Evolutionary conservation across 2,113 vertebrate species (phyloP).

Genomic region (Colaptes auratus): DNA sequence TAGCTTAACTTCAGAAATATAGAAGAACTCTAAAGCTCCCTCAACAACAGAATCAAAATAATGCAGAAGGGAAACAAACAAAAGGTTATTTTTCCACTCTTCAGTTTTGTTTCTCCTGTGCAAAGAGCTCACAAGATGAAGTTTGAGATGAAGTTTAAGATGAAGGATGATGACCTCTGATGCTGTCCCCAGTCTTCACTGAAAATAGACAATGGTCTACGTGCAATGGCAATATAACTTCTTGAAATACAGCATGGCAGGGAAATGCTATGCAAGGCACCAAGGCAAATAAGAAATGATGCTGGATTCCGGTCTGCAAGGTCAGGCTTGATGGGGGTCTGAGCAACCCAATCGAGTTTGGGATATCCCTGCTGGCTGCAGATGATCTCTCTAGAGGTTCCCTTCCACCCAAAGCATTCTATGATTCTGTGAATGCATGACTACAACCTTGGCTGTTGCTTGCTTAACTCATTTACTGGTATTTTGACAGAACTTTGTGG

Average conservation of each 20-base stretch:
- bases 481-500: not conserved
- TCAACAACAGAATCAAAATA: not conserved
- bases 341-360: too few relatives aligned
- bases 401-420: too few relatives aligned
- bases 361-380: too few relatives aligned
- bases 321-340: too few relatives aligned
- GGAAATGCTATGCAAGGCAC: not conserved
- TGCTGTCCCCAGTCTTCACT: not conserved
- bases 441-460: not conserved
- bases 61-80: accelerated
- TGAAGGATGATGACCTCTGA: not conserved
- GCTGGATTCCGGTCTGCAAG: accelerated
- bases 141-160: not conserved
- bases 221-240: not conserved
- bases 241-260: not conserved
- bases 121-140: accelerated
- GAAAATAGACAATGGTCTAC: accelerated
- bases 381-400: too few relatives aligned
- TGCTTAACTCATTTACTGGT: not conserved
- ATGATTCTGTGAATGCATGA: too few relatives aligned
- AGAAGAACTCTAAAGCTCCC: not conserved
- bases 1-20: accelerated
- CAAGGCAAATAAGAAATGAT: not conserved
- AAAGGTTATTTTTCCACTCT: not conserved
- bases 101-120: not conserved